Percentiles rank a stretch among this genome's conserved stretches.
These are phyloP conservation scores for Chascanopsetta lugubris DNA, from an alignment of 2,113 vertebrate genomes.

Conservation along the genomic window DNA sequence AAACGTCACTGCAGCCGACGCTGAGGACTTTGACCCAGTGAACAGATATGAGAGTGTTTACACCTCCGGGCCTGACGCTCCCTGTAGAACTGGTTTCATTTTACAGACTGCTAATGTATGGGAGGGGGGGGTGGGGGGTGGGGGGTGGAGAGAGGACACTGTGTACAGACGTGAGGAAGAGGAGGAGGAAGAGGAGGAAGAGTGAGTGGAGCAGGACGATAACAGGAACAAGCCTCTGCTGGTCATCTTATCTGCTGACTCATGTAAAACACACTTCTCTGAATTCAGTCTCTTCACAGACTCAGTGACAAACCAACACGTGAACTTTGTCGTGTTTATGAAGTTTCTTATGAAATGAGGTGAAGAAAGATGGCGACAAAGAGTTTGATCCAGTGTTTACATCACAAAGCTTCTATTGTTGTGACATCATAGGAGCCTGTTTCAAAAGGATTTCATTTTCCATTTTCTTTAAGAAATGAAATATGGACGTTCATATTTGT, in stretches of 20 bases:
- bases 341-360: too few species aligned
- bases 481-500: too few species aligned
- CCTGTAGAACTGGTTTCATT: slow-evolving; percentile 21
- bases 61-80: background rate
- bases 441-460: too few species aligned
- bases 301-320: too few species aligned
- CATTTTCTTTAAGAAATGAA: too few species aligned
- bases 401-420: background rate
- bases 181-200: background rate
- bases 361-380: too few species aligned
- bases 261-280: slow-evolving; percentile 3
- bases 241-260: slow-evolving; percentile 40
- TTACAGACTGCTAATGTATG: slow-evolving; percentile 13
- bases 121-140: background rate
- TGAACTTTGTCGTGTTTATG: too few species aligned
- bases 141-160: background rate
- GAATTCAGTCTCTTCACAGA: too few species aligned
- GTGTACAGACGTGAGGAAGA: slow-evolving; percentile 1
- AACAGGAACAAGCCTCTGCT: slow-evolving; percentile 28
- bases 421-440: background rate
- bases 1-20: background rate
- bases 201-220: slow-evolving; percentile 28
- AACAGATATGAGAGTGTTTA: background rate
- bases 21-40: background rate
- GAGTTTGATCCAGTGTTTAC: too few species aligned